Conservation (phyloP, 53 echinoderm and acorn worm genomes). For the Hippasteria phrygiana region DNA sequence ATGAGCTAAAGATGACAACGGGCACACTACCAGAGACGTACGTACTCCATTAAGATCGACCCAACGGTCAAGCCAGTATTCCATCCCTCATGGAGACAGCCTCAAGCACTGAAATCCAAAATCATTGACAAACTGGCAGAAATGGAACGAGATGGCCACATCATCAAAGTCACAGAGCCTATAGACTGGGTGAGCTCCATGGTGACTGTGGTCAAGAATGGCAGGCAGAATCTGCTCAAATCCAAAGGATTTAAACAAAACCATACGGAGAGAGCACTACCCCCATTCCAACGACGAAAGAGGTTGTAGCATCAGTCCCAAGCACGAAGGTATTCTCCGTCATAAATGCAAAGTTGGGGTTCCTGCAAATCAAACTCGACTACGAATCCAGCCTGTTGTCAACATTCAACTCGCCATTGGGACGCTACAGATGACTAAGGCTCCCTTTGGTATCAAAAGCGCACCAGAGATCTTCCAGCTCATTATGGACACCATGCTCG, state of each 20-base stretch:
- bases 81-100: too few relatives aligned
- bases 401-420: constrained; percentile 70
- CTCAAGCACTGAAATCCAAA: too few relatives aligned
- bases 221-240: constrained; percentile 64
- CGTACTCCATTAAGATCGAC: too few relatives aligned
- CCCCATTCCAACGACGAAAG: constrained; percentile 47
- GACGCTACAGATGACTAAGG: constrained; percentile 60
- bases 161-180: constrained; percentile 64
- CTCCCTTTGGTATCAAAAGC: constrained; percentile 71
- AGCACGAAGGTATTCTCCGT: constrained; percentile 54
- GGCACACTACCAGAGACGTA: too few relatives aligned
- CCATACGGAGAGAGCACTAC: constrained; percentile 67
- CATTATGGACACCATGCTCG: constrained; percentile 66
- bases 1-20: not conserved
- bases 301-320: constrained; percentile 55
- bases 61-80: too few relatives aligned
- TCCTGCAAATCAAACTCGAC: constrained; percentile 60
- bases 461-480: constrained; percentile 70
- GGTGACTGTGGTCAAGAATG: constrained; percentile 57
- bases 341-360: constrained; percentile 69
- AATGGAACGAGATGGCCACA: constrained; percentile 63
- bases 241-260: constrained; percentile 70
- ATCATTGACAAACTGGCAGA: not conserved
- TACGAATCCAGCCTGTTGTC: constrained; percentile 64
- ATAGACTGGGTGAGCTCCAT: constrained; percentile 79